A percentile compares a stretch with the other conserved stretches of the same genome.
phyloP scores from a whole-genome alignment of 2,888 invertebrate species.

The Suillia variegata region DNA sequence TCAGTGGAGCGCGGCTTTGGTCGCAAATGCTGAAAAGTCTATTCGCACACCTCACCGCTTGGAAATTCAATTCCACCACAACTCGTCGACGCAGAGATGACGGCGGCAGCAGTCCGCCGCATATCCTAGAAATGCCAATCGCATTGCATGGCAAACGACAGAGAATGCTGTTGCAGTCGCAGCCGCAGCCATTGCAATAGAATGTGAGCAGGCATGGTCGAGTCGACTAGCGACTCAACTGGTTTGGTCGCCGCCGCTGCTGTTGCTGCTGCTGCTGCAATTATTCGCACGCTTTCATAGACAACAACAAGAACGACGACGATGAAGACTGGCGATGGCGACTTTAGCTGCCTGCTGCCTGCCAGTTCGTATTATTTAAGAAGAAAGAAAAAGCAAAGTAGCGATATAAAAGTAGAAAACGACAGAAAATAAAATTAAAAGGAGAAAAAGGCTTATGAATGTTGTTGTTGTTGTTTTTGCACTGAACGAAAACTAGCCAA shows the following conservation, averaged over 20 bases:
- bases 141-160: not conserved
- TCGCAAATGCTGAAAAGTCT: not conserved
- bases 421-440: too few relatives aligned
- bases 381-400: not conserved
- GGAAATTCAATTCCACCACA: not conserved
- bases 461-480: too few relatives aligned
- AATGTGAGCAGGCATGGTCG: not conserved
- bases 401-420: not conserved
- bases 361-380: not conserved
- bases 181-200: not conserved
- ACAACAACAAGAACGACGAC: too few relatives aligned
- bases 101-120: not conserved
- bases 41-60: not conserved
- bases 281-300: constrained; percentile 5
- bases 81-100: not conserved
- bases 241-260: not conserved
- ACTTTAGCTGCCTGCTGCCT: too few relatives aligned
- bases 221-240: too few relatives aligned
- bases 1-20: not conserved
- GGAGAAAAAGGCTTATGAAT: too few relatives aligned
- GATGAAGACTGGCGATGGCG: not conserved
- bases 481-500: too few relatives aligned
- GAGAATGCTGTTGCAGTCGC: not conserved
- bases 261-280: not conserved
- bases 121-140: constrained; percentile 5